Evolutionary conservation across 2,797 vertebrate species (phyloP).

Genomic region (Arnoldichthys spilopterus): DNA sequence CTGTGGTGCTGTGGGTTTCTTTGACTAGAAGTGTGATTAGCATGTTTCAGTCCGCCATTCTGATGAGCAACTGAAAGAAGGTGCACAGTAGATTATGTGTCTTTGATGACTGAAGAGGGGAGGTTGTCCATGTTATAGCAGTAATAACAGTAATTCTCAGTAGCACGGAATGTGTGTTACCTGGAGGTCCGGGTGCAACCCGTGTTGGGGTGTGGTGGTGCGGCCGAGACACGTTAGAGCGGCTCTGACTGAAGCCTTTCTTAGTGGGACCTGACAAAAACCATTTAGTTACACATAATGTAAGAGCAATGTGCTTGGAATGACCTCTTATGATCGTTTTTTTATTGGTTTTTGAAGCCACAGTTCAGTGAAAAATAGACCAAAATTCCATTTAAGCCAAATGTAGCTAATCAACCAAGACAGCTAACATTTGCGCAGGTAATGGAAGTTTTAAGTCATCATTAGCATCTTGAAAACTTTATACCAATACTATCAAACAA

Average conservation of each 20-base stretch:
- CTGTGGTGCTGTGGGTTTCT: conserved; percentile 76
- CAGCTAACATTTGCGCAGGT: too few species aligned
- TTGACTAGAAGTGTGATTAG: conserved; percentile 74
- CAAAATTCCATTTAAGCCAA: background rate
- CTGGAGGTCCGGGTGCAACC: conserved; percentile 91
- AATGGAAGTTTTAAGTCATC: too few species aligned
- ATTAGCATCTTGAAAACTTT: too few species aligned
- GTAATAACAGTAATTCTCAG: background rate
- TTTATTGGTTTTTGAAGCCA: too few species aligned
- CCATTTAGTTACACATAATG: conserved; percentile 4
- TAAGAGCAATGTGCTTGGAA: background rate
- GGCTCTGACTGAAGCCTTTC: conserved; percentile 75
- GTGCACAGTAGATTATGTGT: background rate
- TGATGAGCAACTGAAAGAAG: conserved; percentile 82
- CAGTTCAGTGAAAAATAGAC: too few species aligned
- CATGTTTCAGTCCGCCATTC: conserved; percentile 85
- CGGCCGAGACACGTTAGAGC: conserved; percentile 68
- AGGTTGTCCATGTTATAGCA: background rate
- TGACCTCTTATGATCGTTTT: background rate
- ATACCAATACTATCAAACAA: too few species aligned
- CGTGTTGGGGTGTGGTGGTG: conserved; percentile 84
- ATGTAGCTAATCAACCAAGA: background rate
- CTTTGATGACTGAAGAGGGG: background rate
- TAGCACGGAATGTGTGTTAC: conserved; percentile 66
- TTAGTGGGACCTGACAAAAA: conserved; percentile 85